Conservation (phyloP, 2,888 invertebrate species). For the Anthophora plumipes region DNA sequence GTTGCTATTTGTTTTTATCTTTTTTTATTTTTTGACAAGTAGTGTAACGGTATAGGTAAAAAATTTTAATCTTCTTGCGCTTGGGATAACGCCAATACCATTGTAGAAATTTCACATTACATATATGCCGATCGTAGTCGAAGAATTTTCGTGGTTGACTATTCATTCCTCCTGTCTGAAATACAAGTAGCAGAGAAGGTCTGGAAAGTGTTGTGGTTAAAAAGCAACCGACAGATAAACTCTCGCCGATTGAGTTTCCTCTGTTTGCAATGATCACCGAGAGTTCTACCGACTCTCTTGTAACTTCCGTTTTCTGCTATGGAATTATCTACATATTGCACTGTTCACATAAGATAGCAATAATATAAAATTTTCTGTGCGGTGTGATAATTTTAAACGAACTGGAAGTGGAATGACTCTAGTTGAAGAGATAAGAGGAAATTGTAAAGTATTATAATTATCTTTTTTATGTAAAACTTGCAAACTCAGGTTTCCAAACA, state of each 20-base stretch:
- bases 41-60: no score
- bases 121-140: conserved; percentile 18
- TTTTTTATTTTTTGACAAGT: no score
- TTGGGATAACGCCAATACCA: background rate
- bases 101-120: conserved; percentile 25
- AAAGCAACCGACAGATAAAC: conserved; percentile 67
- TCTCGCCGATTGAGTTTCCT: conserved; percentile 76
- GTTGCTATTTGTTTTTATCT: no score
- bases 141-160: conserved; percentile 60
- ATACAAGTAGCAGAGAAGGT: conserved; percentile 64
- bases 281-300: conserved; percentile 36
- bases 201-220: conserved; percentile 72
- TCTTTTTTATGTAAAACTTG: no score
- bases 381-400: no score
- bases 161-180: conserved; percentile 68
- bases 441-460: no score
- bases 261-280: conserved; percentile 37
- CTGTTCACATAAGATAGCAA: background rate
- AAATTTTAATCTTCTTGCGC: background rate
- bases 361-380: no score
- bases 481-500: no score
- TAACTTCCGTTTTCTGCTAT: conserved; percentile 63
- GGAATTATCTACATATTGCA: conserved; percentile 11
- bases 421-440: no score
- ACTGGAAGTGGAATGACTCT: no score